These are phyloP conservation scores for Cladopsammia gracilis DNA, from an alignment of 64 coral and sea anemone species.

Conservation along the genomic window DNA sequence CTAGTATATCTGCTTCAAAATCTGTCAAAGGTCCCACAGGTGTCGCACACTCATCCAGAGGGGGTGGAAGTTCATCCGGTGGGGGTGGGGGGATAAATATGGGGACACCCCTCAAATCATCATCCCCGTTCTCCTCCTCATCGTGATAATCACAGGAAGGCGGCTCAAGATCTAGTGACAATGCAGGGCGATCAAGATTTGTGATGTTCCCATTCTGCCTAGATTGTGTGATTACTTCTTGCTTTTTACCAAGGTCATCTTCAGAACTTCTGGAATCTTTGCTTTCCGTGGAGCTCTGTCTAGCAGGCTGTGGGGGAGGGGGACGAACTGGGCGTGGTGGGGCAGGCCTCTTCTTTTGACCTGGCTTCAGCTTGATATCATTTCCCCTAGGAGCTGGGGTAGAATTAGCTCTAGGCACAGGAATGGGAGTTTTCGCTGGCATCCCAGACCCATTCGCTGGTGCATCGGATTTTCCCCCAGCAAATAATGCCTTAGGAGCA, in stretches of 20 bases:
- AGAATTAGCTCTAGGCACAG: neutral
- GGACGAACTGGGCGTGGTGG: slow-evolving; percentile 2
- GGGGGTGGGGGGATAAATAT: slow-evolving; percentile 59
- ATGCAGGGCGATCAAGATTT: neutral
- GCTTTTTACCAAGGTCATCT: neutral
- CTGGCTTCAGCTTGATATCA: neutral
- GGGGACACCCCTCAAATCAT: slow-evolving; percentile 7
- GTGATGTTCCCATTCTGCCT: neutral
- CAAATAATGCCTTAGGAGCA: slow-evolving; percentile 8
- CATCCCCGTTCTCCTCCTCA: neutral
- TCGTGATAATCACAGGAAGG: neutral
- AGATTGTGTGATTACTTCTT: neutral
- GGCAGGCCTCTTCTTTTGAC: slow-evolving; percentile 39
- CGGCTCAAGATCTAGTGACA: neutral
- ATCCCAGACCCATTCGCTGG: neutral
- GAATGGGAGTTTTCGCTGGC: neutral
- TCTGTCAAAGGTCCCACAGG: slow-evolving; percentile 68
- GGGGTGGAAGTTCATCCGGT: slow-evolving; percentile 62
- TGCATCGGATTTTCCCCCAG: neutral
- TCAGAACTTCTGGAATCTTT: neutral
- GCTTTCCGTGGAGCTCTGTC: neutral
- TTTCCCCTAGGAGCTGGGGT: neutral
- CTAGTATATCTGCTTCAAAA: slow-evolving; percentile 18
- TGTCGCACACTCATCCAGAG: slow-evolving; percentile 65
- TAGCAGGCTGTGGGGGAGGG: neutral